Evolutionary conservation across 2,797 vertebrate species (phyloP), one percentile per base, ranked within the genome.

Genomic region (Chrosomus eos): DNA sequence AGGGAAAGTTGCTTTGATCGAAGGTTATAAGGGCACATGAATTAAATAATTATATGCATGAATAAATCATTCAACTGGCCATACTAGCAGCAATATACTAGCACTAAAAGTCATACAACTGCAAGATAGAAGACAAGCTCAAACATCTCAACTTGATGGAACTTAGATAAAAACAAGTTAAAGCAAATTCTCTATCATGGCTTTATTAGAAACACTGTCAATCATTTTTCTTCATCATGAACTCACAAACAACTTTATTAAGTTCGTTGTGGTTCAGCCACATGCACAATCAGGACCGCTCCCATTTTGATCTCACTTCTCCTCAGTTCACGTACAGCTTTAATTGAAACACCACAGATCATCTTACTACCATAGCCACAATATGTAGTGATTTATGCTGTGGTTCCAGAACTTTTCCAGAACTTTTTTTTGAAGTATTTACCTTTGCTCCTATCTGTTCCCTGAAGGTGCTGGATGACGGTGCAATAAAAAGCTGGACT

Each of bases 401-500:
- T 84, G 86, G 85, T 87, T 85, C 82, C 87, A 82, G 85, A 82
- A 89, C 71, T 88, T 88, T 89, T 87, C 82, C 86, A 89, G 89
- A 81, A 89, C 58, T 51, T 82, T 48, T 23, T 68, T 28, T 74
- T 86, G 82, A 10, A 13, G 48, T 81, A 88, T 90, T 93, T 92
- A 91, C 89, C 85, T 90, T 91, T 90, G 87, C 81, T 88, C 77
- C 84, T 55, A 88, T 86, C 67, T 83, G 90, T 92, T 92, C 89
- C 88, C 90, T 90, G 74, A 90, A 90, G 87, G 88, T 87, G 74
- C 88, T 91, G 82, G 91, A 90, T 91, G 89, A 88, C 85, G 76
- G 18, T 88, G 91, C 90, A 91, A 90, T 93, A 92, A 94, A 94
- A 91, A 68, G 64, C 87, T 85, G 36, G 62, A 83, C 86, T 89